phyloP scores from a whole-genome alignment of 1,140 invertebrate species.

The Heliconius himera region DNA sequence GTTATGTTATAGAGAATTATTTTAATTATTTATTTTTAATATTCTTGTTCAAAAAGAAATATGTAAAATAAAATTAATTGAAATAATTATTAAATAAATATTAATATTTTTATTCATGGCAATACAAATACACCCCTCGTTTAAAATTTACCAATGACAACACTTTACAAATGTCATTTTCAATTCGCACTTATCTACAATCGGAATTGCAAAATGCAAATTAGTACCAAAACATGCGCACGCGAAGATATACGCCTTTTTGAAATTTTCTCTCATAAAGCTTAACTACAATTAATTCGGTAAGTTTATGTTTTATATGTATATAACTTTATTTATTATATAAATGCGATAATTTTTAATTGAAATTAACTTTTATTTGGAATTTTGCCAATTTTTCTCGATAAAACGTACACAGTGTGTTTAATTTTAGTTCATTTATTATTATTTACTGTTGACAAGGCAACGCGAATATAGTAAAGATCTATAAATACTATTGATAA shows the following conservation, averaged over 20 bases:
- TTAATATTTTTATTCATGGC: neutral
- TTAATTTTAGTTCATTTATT: conserved; percentile 6
- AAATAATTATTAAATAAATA: neutral
- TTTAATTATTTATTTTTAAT: too few relatives aligned
- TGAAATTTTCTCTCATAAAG: neutral
- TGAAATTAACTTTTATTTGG: neutral
- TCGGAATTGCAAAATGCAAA: neutral
- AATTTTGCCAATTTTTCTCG: neutral
- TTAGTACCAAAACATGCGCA: conserved; percentile 5
- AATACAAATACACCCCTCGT: neutral
- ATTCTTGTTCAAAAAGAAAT: too few relatives aligned
- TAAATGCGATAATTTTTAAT: neutral
- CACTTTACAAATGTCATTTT: neutral
- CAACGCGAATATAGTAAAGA: neutral
- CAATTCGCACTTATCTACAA: neutral
- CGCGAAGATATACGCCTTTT: neutral
- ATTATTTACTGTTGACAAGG: conserved; percentile 9
- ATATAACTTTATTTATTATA: neutral
- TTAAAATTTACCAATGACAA: neutral
- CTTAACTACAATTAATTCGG: neutral
- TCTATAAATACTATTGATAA: too few relatives aligned
- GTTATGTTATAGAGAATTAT: too few relatives aligned
- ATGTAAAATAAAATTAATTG: neutral
- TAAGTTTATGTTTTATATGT: neutral
- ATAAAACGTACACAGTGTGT: neutral